These are phyloP conservation scores for Sebastes schlegelii DNA, from an alignment of 2,113 vertebrate genomes.

Conservation along the genomic window DNA sequence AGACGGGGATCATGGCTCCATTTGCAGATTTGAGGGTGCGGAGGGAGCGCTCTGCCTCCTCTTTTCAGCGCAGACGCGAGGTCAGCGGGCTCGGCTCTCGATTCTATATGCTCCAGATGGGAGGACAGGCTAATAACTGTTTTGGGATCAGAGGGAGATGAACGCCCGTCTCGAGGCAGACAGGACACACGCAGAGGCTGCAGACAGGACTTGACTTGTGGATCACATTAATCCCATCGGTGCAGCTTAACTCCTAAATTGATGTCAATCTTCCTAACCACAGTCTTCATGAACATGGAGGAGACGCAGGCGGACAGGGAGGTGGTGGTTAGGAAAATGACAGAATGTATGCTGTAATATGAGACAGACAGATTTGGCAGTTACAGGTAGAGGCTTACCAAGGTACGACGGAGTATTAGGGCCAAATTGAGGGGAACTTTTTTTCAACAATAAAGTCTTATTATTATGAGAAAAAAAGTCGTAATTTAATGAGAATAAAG, in stretches of 20 bases:
- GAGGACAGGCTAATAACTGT: conserved; percentile 66
- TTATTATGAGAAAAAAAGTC: too few relatives aligned
- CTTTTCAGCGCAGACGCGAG: conserved; percentile 54
- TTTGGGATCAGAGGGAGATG: conserved; percentile 62
- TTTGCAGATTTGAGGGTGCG: conserved; percentile 70
- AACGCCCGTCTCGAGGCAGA: conserved; percentile 49
- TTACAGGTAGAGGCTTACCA: conserved; percentile 12
- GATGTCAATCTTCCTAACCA: conserved; percentile 75
- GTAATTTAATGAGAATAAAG: too few relatives aligned
- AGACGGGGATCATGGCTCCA: conserved; percentile 73
- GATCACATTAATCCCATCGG: conserved; percentile 74
- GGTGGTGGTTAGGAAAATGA: conserved; percentile 32
- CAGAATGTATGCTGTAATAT: conserved; percentile 46
- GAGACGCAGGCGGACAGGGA: conserved; percentile 31
- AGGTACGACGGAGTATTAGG: too few relatives aligned
- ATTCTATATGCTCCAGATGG: conserved; percentile 50
- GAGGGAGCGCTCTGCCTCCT: conserved; percentile 48
- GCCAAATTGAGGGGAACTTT: too few relatives aligned
- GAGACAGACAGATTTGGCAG: conserved; percentile 36
- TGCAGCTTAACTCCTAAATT: conserved; percentile 77
- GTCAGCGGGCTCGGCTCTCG: conserved; percentile 59
- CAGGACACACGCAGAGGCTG: conserved; percentile 69
- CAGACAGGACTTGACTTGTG: conserved; percentile 67
- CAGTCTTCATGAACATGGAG: conserved; percentile 68
- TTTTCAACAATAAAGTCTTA: too few relatives aligned